Conservation (phyloP, 2,797 vertebrate species). For the Smutsia temminckii region DNA sequence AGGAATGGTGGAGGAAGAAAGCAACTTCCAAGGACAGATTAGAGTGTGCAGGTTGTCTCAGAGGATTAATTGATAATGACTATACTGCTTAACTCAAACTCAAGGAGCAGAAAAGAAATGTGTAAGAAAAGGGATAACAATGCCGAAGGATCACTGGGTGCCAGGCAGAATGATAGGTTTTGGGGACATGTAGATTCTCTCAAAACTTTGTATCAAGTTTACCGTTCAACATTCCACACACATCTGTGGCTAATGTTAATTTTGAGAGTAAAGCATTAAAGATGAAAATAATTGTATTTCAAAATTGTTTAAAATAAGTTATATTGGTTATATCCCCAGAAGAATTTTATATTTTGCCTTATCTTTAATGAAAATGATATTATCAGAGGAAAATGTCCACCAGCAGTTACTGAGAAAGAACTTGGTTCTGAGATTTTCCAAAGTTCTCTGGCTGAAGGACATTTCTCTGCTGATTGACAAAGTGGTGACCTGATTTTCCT, state of each 20-base stretch:
- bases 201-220: neutral
- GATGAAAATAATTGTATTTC: slow-evolving; percentile 49
- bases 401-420: neutral
- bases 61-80: neutral
- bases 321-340: slow-evolving; percentile 40
- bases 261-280: slow-evolving; percentile 54
- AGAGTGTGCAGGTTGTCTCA: neutral
- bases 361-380: slow-evolving; percentile 13
- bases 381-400: neutral
- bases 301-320: slow-evolving; percentile 46
- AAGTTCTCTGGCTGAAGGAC: neutral
- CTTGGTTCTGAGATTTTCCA: neutral
- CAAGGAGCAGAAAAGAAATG: neutral
- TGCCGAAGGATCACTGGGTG: neutral
- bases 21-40: neutral
- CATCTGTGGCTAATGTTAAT: neutral
- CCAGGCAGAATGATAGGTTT: neutral
- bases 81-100: neutral
- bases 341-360: slow-evolving; percentile 13
- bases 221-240: neutral
- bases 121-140: neutral
- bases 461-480: slow-evolving; percentile 49
- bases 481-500: slow-evolving; percentile 76
- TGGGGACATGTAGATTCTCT: neutral
- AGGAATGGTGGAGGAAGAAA: neutral